phyloP scores from a whole-genome alignment of 2,113 vertebrate species.

The Perca flavescens region DNA sequence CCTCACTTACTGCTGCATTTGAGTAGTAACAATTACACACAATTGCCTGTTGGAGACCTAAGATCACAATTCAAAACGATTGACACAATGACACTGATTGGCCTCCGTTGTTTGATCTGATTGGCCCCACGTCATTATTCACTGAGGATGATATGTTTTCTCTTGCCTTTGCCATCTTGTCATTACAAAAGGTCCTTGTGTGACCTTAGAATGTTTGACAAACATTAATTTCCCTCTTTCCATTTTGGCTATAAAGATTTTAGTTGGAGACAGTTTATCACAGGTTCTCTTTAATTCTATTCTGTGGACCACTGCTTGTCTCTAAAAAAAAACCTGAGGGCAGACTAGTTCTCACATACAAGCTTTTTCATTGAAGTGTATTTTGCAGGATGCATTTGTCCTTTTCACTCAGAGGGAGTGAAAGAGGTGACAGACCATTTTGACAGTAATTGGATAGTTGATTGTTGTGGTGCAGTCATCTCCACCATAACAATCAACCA shows the following conservation, averaged over 20 bases:
- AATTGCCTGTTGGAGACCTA: background rate
- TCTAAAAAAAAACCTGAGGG: background rate
- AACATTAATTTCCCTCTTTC: background rate
- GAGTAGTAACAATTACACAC: background rate
- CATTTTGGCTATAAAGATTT: background rate
- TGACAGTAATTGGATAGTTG: slow-evolving; percentile 70
- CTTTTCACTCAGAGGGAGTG: slow-evolving; percentile 49
- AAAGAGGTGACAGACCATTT: slow-evolving; percentile 64
- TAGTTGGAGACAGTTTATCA: background rate
- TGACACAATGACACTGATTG: background rate
- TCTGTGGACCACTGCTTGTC: background rate
- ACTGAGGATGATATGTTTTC: background rate
- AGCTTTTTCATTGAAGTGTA: slow-evolving; percentile 7
- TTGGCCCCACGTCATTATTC: background rate
- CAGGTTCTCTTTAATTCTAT: background rate
- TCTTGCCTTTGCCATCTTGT: background rate
- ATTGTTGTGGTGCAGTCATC: slow-evolving; percentile 42
- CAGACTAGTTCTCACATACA: slow-evolving; percentile 14
- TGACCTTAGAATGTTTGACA: background rate
- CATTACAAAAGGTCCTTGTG: background rate
- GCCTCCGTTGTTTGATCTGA: background rate
- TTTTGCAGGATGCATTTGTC: slow-evolving; percentile 38
- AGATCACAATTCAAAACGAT: background rate
- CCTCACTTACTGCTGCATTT: background rate
- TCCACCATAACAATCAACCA: slow-evolving; percentile 14